Base-by-base conservation (phyloP, 2,797 vertebrate species). In the Sebastes baramenuke region DNA sequence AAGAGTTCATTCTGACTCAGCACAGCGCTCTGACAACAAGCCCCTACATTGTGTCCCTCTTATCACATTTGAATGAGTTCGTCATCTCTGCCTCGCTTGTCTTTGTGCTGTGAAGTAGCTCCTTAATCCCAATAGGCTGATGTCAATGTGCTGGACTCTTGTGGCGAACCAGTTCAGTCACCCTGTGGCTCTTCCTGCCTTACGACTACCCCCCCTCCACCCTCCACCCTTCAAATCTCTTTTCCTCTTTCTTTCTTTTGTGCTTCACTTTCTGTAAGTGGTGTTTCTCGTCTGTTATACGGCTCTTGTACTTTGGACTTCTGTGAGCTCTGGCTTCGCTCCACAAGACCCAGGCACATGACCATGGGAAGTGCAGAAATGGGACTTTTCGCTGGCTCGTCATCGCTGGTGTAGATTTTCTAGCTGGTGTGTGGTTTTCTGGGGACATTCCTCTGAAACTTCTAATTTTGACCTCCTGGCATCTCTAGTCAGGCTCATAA, bases 281-380 rank as follows among this genome's bases (percentile, higher is more conserved):
- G 34, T 58, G 34, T 13, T 56, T 81, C 49, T 82, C 16, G 20
- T 86, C 13, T 66, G 34, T 46, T 72, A 32, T 32, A n/a, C 30
- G 22, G 18, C 60, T 84, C 8, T 7, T 76, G 86, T 75, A 87
- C 89, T 87, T 87, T 91, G 87, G 84, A 81, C 89, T 67, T 36
- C 8, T 72, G 10, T 54, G 61, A 79, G 58, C 49, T 29, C 22
- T 75, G 52, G 71, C 72, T 36, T 16, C n/a, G 72, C 77, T 86
- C 58, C 67, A 76, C 79, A 81, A 82, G 83, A 81, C 65, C 27
- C 49, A 62, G 62, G 65, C 89, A 87, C 84, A 82, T 91, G 89
- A 91, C 82, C 67, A 76, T 78, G 75, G 54, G 87, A 87, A 91
- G 73, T 77, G 52, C 59, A 68, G 75, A 74, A 80, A n/a, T 67